phyloP scores from a whole-genome alignment of 2,888 invertebrate species.

The Cosmia pyralina region DNA sequence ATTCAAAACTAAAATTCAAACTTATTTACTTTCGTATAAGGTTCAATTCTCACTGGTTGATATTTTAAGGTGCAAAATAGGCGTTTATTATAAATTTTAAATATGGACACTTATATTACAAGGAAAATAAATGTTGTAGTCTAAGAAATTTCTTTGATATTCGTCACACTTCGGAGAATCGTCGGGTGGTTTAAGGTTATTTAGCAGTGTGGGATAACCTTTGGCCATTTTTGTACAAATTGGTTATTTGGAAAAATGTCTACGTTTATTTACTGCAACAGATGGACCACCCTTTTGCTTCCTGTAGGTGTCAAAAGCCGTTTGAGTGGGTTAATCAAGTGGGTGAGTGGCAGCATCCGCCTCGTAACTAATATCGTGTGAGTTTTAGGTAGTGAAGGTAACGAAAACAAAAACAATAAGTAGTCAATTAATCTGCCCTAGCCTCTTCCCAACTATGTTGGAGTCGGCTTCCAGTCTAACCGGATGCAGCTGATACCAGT shows the following conservation, averaged over 20 bases:
- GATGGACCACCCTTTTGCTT: slow-evolving; percentile 32
- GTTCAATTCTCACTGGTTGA: slow-evolving; percentile 11
- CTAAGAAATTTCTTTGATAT: slow-evolving; percentile 30
- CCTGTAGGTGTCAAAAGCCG: slow-evolving; percentile 33
- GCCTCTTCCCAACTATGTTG: too few species aligned
- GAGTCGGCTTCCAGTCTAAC: too few species aligned
- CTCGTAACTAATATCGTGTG: slow-evolving; percentile 15
- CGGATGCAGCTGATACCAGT: too few species aligned
- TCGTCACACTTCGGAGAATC: slow-evolving; percentile 64
- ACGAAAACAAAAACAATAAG: neutral
- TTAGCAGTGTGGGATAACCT: slow-evolving; percentile 26
- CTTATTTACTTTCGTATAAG: fast-evolving
- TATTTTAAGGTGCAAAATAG: neutral
- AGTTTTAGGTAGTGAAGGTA: neutral
- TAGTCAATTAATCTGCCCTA: too few species aligned
- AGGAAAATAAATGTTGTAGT: slow-evolving; percentile 36
- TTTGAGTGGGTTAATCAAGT: neutral
- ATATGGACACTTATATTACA: slow-evolving; percentile 40
- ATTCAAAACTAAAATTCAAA: neutral
- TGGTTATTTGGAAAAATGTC: slow-evolving; percentile 4
- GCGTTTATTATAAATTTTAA: slow-evolving; percentile 24
- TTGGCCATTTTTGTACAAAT: slow-evolving; percentile 20
- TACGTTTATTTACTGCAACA: neutral
- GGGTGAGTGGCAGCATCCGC: slow-evolving; percentile 45
- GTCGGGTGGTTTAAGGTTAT: slow-evolving; percentile 43